Percentiles rank a stretch among this genome's conserved stretches.
phyloP scores from a whole-genome alignment of 2,797 vertebrate genomes.

The Anguilla pacifica region DNA sequence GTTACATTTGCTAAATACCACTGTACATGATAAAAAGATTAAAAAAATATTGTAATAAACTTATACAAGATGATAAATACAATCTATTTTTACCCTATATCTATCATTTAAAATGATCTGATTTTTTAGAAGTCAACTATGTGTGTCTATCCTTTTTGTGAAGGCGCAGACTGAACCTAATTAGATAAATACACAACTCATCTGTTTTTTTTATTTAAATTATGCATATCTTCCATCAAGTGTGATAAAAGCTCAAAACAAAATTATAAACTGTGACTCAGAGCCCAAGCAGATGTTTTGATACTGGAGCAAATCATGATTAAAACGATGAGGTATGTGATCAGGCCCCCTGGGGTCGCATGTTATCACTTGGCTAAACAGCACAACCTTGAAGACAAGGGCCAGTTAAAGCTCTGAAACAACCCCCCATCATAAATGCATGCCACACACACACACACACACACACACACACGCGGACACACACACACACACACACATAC shows the following conservation, averaged over 20 bases:
- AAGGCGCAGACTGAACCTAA: slow-evolving; percentile 45
- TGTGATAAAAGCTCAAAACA: slow-evolving; percentile 52
- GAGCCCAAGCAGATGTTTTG: slow-evolving; percentile 48
- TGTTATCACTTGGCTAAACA: slow-evolving; percentile 15
- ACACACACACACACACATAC: too few species aligned
- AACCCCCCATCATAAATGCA: neutral
- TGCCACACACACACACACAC: neutral
- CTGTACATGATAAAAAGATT: slow-evolving; percentile 10
- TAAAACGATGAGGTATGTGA: slow-evolving; percentile 42
- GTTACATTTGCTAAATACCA: slow-evolving; percentile 36
- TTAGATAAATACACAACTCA: slow-evolving; percentile 54
- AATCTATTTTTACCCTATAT: neutral
- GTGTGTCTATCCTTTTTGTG: neutral
- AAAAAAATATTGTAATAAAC: neutral
- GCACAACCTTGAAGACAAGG: slow-evolving; percentile 8
- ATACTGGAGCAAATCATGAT: slow-evolving; percentile 46
- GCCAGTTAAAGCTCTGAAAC: neutral
- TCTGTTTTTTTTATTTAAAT: slow-evolving; percentile 50
- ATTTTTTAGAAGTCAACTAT: neutral
- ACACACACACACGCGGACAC: neutral
- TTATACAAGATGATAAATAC: slow-evolving; percentile 27
- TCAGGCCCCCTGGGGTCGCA: neutral
- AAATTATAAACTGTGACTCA: slow-evolving; percentile 54
- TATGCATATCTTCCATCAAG: slow-evolving; percentile 57
- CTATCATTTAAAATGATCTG: neutral